These are phyloP conservation scores for Hyposoter didymator DNA, from an alignment of 2,888 invertebrate species.

Conservation along the genomic window DNA sequence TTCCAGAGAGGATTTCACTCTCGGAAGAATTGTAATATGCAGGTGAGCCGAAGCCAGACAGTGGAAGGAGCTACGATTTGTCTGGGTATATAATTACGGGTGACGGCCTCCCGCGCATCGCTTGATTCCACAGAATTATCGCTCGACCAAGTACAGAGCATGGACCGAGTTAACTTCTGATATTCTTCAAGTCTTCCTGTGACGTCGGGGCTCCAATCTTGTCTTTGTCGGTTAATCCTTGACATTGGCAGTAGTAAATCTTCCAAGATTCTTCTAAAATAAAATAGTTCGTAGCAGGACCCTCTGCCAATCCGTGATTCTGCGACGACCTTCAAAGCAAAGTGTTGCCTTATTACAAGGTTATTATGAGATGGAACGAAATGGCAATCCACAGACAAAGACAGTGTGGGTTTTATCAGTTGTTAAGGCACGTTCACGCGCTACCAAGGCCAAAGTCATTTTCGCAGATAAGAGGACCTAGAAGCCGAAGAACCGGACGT, in stretches of 20 bases:
- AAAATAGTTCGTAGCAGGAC: constrained; percentile 69
- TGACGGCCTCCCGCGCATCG: background rate
- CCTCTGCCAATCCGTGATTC: constrained; percentile 62
- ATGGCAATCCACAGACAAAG: constrained; percentile 31
- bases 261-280: constrained; percentile 24
- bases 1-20: constrained; percentile 27
- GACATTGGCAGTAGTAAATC: constrained; percentile 27
- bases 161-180: background rate
- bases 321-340: constrained; percentile 53
- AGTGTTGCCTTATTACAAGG: constrained; percentile 77
- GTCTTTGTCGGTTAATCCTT: constrained; percentile 5
- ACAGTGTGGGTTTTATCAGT: constrained; percentile 19
- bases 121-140: background rate
- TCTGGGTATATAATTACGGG: constrained; percentile 27
- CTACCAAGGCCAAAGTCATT: constrained; percentile 69
- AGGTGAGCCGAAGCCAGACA: constrained; percentile 25
- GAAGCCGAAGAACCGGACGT: constrained; percentile 63
- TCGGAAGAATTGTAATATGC: constrained; percentile 36
- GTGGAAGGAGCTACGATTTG: constrained; percentile 2
- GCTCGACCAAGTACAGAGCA: background rate
- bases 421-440: constrained; percentile 7
- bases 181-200: background rate
- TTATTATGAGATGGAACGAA: constrained; percentile 76
- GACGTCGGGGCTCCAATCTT: background rate
- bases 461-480: constrained; percentile 75